Evolutionary conservation across 2,797 vertebrate species (phyloP), one percentile per base, ranked within the genome.

Genomic region (Decapterus maruadsi): DNA sequence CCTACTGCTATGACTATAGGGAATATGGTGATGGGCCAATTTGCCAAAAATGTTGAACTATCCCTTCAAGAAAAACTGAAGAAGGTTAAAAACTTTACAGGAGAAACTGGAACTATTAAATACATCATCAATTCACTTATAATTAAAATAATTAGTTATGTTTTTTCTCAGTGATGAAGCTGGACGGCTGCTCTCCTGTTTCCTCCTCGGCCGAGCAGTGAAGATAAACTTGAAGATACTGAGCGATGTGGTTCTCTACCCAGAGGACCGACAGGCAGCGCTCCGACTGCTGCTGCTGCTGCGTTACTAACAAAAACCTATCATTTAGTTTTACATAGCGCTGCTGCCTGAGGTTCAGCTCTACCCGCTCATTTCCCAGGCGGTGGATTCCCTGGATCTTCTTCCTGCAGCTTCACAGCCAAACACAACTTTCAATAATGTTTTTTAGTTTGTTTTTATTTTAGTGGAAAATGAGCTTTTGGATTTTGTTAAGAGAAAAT

Each of bases 241-340:
- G 72, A 38, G 65, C 60, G 57, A 50, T 58, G 55, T 43, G 72
- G 45, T 58, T 42, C 58, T 70, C 55, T 76, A 66, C 77, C 71
- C 80, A 0, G 26, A 74, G 70, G 58, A 77, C 34, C 50, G 14
- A 12, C 64, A 62, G 54, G 63, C 60, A 51, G 67, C 45, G 46
- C 62, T 71, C 50, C 80, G 83, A 87, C 8, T 38, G 38, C 53
- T 72, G 81, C 55, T 11, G 20, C 61, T 3, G 65, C 53, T 13
- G 50, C 17, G 7, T 45, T 11, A 6, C 59, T 20, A 20, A 75
- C 75, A 74, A 29, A 71, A 82, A 58, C 19, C 54, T 34, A 16
- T 77, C 45, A 45, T 81, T 79, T 64, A n/a, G 43, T 48, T 83
- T 62, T 29, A 38, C 73, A 63, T 56, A 54, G 74, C 81, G 48